Percentiles rank a stretch among this genome's conserved stretches.
Evolutionary conservation across 2,797 vertebrate genomes (phyloP).

Genomic region (Rallus crepitans): DNA sequence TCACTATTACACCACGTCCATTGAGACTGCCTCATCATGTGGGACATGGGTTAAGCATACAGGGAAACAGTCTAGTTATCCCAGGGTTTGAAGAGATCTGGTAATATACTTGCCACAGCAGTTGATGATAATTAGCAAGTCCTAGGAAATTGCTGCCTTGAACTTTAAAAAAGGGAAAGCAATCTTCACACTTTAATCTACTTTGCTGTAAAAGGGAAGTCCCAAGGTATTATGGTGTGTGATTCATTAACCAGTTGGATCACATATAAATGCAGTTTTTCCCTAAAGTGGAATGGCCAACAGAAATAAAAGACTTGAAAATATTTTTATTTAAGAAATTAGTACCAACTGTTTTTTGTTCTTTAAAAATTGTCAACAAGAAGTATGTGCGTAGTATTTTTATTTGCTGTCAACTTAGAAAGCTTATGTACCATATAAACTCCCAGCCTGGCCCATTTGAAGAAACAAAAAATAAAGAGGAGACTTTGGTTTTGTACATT

Average conservation of each 20-base stretch:
- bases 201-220: slow-evolving; percentile 1
- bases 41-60: neutral
- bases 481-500: neutral
- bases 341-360: too few relatives aligned
- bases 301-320: neutral
- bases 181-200: slow-evolving; percentile 39
- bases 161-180: slow-evolving; percentile 22
- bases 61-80: neutral
- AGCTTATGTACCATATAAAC: neutral
- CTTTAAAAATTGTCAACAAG: neutral
- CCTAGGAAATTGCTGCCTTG: neutral
- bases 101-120: neutral
- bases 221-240: neutral
- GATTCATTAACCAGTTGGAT: neutral
- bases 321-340: too few relatives aligned
- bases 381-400: neutral
- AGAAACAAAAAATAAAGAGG: too few relatives aligned
- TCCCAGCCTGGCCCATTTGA: neutral
- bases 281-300: neutral
- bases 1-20: neutral
- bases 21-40: neutral
- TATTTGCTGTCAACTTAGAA: neutral
- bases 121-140: neutral
- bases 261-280: neutral
- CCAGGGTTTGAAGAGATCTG: neutral